Conservation (phyloP, 2,888 invertebrate species). For the Athalia rosae region DNA sequence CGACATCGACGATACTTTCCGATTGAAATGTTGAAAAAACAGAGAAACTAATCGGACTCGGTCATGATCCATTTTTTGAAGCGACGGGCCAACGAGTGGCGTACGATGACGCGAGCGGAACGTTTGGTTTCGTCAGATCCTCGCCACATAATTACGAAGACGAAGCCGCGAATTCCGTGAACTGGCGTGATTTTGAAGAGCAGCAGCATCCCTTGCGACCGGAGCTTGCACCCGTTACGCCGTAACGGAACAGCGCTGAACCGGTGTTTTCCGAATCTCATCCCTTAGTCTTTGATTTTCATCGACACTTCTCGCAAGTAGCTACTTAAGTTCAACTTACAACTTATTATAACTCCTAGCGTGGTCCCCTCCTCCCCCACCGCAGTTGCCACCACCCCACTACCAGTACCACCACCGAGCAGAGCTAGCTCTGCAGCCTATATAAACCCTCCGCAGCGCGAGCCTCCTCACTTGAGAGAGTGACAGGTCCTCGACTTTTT, state of each 20-base stretch:
- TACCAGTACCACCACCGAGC: not conserved
- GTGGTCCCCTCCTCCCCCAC: constrained; percentile 59
- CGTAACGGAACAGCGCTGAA: not conserved
- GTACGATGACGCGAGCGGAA: no score
- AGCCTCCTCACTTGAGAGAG: constrained; percentile 66
- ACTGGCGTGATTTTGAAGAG: not conserved
- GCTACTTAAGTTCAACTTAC: constrained; percentile 60
- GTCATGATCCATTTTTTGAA: no score
- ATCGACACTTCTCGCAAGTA: constrained; percentile 51
- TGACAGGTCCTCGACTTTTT: constrained; percentile 45
- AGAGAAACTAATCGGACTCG: no score
- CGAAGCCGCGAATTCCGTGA: not conserved
- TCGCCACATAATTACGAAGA: not conserved
- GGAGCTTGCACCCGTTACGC: not conserved
- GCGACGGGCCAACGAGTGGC: no score
- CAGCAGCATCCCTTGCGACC: not conserved
- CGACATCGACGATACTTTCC: no score
- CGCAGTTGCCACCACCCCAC: constrained; percentile 19
- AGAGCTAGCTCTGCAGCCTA: constrained; percentile 67
- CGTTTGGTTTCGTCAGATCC: no score
- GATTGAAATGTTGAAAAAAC: no score
- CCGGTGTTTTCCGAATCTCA: not conserved
- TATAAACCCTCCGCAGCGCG: constrained; percentile 69
- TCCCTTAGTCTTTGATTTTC: not conserved
- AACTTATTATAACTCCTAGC: constrained; percentile 64